These are phyloP conservation scores for Drosophila sucinea DNA, from an alignment of 1,140 invertebrate species.

Conservation along the genomic window DNA sequence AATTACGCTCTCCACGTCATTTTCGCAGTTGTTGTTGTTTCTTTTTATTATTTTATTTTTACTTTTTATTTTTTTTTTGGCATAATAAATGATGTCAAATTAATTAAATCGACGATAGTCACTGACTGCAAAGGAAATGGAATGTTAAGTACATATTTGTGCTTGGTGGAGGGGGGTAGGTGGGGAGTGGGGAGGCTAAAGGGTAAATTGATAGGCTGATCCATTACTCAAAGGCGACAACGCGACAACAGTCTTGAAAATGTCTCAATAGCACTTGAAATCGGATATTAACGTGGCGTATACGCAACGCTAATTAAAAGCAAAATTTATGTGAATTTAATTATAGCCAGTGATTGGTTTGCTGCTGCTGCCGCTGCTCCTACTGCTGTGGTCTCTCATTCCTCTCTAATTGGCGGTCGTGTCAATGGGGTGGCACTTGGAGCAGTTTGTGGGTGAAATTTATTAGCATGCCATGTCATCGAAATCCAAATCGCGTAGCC, in stretches of 20 bases:
- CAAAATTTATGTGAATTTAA: slow-evolving; percentile 43
- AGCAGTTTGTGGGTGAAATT: too few species aligned
- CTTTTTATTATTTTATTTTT: background rate
- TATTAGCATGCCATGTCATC: too few species aligned
- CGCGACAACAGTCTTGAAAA: slow-evolving; percentile 12
- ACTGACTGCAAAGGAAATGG: slow-evolving; percentile 45
- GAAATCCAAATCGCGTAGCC: slow-evolving; percentile 15
- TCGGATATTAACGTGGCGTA: slow-evolving; percentile 53
- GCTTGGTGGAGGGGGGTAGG: background rate
- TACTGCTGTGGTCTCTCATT: slow-evolving; percentile 22
- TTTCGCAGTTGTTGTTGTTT: background rate
- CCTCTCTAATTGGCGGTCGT: slow-evolving; percentile 25
- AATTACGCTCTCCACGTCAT: background rate
- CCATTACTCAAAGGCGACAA: slow-evolving; percentile 1
- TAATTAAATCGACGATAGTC: slow-evolving; percentile 71
- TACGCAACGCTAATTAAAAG: slow-evolving; percentile 39
- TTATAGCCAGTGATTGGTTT: slow-evolving; percentile 31
- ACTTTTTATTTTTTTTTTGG: slow-evolving; percentile 39
- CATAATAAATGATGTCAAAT: slow-evolving; percentile 80
- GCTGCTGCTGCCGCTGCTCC: background rate
- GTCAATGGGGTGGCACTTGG: slow-evolving; percentile 2
- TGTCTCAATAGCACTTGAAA: slow-evolving; percentile 51
- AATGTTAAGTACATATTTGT: slow-evolving; percentile 31
- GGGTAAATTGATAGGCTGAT: slow-evolving; percentile 9
- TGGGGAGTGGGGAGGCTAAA: background rate